Percentiles rank a stretch among this genome's conserved stretches.
phyloP scores from a whole-genome alignment of 2,797 vertebrate genomes.

The Rachycentron canadum region DNA sequence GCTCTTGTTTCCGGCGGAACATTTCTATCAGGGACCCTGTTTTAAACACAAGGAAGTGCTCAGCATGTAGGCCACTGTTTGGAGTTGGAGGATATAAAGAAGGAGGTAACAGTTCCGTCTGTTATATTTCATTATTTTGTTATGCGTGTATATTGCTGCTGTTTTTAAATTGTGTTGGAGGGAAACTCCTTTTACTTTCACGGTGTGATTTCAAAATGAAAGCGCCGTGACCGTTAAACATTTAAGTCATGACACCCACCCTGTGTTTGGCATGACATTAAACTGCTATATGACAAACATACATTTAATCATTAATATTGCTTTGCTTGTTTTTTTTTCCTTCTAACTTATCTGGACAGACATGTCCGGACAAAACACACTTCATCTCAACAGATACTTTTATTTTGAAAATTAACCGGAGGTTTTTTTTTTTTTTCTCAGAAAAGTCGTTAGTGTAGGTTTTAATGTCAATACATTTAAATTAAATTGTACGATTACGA shows the following conservation, averaged over 20 bases:
- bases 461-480: neutral
- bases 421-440: neutral
- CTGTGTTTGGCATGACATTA: neutral
- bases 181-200: neutral
- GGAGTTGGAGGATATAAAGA: neutral
- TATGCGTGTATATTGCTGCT: rapidly evolving
- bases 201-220: neutral
- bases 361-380: neutral
- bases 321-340: neutral
- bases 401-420: slow-evolving; percentile 51
- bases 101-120: neutral
- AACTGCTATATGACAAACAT: neutral
- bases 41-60: slow-evolving; percentile 16
- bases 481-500: neutral
- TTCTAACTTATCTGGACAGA: neutral
- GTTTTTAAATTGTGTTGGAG: neutral
- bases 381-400: neutral
- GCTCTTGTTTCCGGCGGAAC: slow-evolving; percentile 50
- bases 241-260: neutral
- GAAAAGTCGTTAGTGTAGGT: neutral
- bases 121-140: neutral
- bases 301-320: neutral
- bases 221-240: neutral
- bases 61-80: neutral
- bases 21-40: neutral